phyloP scores from a whole-genome alignment of 2,113 vertebrate genomes.

The Hydropotes inermis region DNA sequence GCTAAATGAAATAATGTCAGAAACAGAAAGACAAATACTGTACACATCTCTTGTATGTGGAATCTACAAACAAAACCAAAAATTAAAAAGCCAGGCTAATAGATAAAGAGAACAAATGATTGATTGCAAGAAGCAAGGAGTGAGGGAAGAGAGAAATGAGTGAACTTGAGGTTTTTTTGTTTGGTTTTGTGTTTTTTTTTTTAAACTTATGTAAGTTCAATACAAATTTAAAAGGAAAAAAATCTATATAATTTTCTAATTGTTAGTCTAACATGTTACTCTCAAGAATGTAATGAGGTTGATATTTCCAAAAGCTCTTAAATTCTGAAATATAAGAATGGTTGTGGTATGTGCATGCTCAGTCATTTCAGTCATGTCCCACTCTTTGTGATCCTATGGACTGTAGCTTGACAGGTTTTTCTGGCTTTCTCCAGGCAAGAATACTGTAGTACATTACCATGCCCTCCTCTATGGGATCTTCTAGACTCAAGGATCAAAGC shows the following conservation, averaged over 20 bases:
- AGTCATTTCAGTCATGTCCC: background rate
- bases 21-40: background rate
- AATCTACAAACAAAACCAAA: background rate
- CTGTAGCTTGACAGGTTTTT: background rate
- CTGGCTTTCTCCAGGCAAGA: background rate
- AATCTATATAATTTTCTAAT: background rate
- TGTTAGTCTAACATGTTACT: background rate
- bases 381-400: background rate
- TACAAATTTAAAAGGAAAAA: background rate
- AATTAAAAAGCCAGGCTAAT: background rate
- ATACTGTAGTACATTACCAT: background rate
- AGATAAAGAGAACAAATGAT: background rate
- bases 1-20: background rate
- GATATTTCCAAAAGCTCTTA: background rate
- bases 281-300: background rate
- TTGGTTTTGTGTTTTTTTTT: background rate
- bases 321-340: background rate
- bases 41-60: background rate
- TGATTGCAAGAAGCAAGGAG: background rate
- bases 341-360: background rate
- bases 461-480: background rate
- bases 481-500: background rate
- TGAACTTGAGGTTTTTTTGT: background rate
- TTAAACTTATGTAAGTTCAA: rapidly evolving
- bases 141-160: background rate